Base-by-base conservation (phyloP, 1,140 invertebrate species). In the Conus betulinus region DNA sequence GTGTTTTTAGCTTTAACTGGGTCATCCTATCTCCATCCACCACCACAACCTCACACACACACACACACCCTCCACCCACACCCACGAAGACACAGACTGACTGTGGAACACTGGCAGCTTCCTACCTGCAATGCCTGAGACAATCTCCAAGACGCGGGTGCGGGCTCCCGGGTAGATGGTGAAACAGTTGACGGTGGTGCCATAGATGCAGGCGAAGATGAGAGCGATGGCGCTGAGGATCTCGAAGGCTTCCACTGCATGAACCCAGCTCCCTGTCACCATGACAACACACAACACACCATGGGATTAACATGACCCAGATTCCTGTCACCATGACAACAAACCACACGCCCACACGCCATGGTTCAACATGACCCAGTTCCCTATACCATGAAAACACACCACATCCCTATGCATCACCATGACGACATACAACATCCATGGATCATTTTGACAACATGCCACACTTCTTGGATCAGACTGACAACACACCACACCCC, bases 241-340 rank as follows among this genome's bases (percentile, higher is more conserved):
- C 52, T 55, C 81, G 55, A 83, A 83, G 10, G 23, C 13, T 52
- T 83, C 81, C 39, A 83, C 81, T 8, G 52, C 81, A 55, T 83
- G 81, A 8, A 83, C 23, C 81, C 81, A 83, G 52, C 23, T 23
- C 23, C 81, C 81, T 83, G 81, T 25, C n/a, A 25, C 13, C 39
- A 81, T 20, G 17, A 81, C 60, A 39, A 39, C 39, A 78, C 20
- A 78, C 76, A 78, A 11, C 27, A 25, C 15, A 23, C 76, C 15
- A 1, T 78, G 11, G 11, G 15, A 10, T 78, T 1, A 78, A 25
- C n/a, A 78, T 78, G 76, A 39, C 15, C 10, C 27, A 10, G n/a
- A 1, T 25, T 1, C 27, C 15, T 23, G 17, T 11, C 15, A 23
- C 15, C 10, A 11, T 78, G 27, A 23, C 10, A 78, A 15, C 27